Percentiles rank a stretch among this genome's conserved stretches.
phyloP scores from a whole-genome alignment of 2,888 invertebrate genomes.

The Panzeria rudis region DNA sequence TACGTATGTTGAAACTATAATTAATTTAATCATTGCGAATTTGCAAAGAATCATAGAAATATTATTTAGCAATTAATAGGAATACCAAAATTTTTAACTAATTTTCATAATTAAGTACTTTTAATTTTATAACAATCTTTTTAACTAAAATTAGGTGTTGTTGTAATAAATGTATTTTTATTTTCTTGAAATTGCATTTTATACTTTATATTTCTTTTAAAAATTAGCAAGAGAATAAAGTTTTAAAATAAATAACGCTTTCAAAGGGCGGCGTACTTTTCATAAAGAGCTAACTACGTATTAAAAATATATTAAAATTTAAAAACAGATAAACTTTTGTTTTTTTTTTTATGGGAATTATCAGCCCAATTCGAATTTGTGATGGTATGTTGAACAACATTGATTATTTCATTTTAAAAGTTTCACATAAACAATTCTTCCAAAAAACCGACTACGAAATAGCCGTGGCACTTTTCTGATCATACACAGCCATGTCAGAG shows the following conservation, averaged over 20 bases:
- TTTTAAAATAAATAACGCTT: neutral
- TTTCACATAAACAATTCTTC: too few species aligned
- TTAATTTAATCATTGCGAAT: too few species aligned
- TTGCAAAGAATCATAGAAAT: too few species aligned
- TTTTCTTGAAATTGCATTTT: neutral
- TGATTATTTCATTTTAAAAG: too few species aligned
- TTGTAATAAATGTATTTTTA: neutral
- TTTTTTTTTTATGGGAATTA: neutral
- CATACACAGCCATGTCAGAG: too few species aligned
- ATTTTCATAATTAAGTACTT: neutral
- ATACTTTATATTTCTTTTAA: neutral
- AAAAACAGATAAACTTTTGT: neutral
- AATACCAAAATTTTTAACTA: constrained; percentile 34
- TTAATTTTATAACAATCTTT: neutral
- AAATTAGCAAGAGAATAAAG: neutral
- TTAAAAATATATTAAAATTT: neutral
- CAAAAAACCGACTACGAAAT: too few species aligned
- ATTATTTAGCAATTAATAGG: constrained; percentile 31
- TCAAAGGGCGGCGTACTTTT: neutral
- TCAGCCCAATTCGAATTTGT: too few species aligned
- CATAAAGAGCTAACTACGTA: neutral
- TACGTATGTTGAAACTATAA: too few species aligned
- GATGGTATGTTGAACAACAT: too few species aligned
- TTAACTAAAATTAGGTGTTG: constrained; percentile 31
- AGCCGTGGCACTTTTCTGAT: too few species aligned